Base-by-base conservation (phyloP, 2,113 vertebrate species). In the Sinosuthora webbiana region DNA sequence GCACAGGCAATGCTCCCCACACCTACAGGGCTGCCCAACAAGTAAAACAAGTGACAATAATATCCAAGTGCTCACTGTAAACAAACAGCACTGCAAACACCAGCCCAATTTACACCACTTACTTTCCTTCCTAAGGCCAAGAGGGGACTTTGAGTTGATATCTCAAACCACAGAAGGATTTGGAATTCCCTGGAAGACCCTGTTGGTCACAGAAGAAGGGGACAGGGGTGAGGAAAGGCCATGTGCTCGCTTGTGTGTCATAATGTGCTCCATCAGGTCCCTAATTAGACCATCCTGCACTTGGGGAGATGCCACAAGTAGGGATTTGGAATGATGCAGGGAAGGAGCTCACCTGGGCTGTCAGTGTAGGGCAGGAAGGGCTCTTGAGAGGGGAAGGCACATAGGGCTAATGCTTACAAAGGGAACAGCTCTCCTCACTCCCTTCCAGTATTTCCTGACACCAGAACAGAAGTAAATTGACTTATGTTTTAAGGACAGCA, bases 11-110 rank as follows among this genome's bases (percentile, higher is more conserved):
- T 28, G 56, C 84, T 87, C 93, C 55, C 73, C 88, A 93, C 91
- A 88, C 93, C 85, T 92, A 83, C 83, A 82, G 75, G 75, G 94
- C 93, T 87, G 89, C 20, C 3, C 91, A 93, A 94, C 86, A 1
- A 92, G 95, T 93, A 73, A 45, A 89, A 89, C 88, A 30, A 94
- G 94, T 74, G 77, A 83, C 83, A 82, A 33, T 41, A 65, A 90
- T 55, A 84, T 37, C 73, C 86, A 74, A 75, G 87, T 50, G 39
- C 63, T 96, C 64, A 10, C 0, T 71, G 67, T 90, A 94, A 96
- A 97, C 92, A 92, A 86, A 86, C 52, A 93, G 77, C 53, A n/a
- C 62, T 49, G 56, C 27, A 71, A 96, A 95, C 74, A 20, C 57
- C 65, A 85, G 84, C 53, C 30, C 71, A 52, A 41, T n/a, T 87